Evolutionary conservation across 2,797 vertebrate species (phyloP).

Genomic region (Characodon lateralis): DNA sequence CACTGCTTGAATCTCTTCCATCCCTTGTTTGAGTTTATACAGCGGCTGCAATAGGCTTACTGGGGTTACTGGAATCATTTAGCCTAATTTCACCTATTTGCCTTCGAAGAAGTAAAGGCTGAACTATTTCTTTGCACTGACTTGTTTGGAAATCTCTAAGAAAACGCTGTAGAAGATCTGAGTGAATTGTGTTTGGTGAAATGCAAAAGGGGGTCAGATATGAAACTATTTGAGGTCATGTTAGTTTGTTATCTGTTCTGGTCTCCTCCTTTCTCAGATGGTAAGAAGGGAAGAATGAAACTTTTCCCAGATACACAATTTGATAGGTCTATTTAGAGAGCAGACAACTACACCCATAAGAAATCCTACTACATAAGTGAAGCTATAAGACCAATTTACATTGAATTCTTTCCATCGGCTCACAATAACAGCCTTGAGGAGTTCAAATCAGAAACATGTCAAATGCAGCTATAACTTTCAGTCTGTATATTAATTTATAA

Average conservation of each 20-base stretch:
- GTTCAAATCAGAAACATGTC: too few relatives aligned
- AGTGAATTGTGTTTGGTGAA: not conserved
- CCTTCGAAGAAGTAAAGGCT: not conserved
- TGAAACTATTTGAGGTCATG: not conserved
- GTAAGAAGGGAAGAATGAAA: not conserved
- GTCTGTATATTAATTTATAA: too few relatives aligned
- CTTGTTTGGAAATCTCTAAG: not conserved
- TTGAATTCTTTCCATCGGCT: too few relatives aligned
- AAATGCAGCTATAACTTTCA: too few relatives aligned
- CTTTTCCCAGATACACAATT: not conserved
- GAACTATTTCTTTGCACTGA: not conserved
- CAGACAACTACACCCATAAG: not conserved
- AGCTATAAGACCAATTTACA: too few relatives aligned
- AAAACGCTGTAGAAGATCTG: not conserved
- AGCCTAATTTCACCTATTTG: not conserved
- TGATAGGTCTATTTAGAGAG: not conserved
- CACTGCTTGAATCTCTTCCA: constrained; percentile 61
- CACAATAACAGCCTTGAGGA: too few relatives aligned
- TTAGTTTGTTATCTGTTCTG: not conserved
- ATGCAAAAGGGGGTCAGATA: not conserved
- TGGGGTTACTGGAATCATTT: not conserved
- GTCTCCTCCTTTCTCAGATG: not conserved
- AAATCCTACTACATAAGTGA: not conserved
- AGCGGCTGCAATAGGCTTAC: constrained; percentile 26
- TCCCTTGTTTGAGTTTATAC: constrained; percentile 57